Percentiles rank a stretch among this genome's conserved stretches.
Conservation (phyloP, 2,797 vertebrate genomes). For the Megaceryle alcyon region DNA sequence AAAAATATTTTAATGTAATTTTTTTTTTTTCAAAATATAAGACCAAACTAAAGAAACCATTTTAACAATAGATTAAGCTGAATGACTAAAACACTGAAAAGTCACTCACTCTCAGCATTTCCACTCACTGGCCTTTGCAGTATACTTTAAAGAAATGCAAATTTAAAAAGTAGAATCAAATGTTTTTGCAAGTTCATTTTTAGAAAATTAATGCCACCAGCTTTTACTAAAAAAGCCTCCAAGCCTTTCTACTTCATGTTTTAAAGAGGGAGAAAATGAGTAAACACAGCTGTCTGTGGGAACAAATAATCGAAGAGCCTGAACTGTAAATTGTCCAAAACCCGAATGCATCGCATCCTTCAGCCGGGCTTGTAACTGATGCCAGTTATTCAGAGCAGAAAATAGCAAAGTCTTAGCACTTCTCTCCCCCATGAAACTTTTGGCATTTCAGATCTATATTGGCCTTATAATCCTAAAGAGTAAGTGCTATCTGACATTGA, state of each 20-base stretch:
- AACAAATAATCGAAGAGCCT: not conserved
- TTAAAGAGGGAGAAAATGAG: not conserved
- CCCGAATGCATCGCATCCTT: not conserved
- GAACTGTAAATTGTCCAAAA: slow-evolving; percentile 16
- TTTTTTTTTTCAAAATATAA: not conserved
- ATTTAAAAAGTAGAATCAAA: not conserved
- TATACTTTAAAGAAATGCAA: not conserved
- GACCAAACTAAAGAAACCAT: not conserved
- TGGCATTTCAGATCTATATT: not conserved
- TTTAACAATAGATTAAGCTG: not conserved
- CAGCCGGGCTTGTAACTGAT: not conserved
- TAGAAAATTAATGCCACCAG: not conserved
- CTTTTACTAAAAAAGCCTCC: not conserved
- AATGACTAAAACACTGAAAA: not conserved
- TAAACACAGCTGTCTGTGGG: not conserved
- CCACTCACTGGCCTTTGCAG: not conserved
- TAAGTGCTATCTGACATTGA: not conserved
- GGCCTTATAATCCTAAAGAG: not conserved
- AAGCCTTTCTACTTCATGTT: not conserved
- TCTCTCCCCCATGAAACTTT: not conserved
- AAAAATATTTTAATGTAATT: too few relatives aligned
- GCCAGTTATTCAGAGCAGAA: not conserved
- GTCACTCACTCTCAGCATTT: not conserved
- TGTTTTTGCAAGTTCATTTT: not conserved
- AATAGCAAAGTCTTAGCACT: slow-evolving; percentile 6